A percentile compares a stretch with the other conserved stretches of the same genome.
Conservation (phyloP, 1,140 invertebrate species). For the Drosophila punjabiensis region DNA sequence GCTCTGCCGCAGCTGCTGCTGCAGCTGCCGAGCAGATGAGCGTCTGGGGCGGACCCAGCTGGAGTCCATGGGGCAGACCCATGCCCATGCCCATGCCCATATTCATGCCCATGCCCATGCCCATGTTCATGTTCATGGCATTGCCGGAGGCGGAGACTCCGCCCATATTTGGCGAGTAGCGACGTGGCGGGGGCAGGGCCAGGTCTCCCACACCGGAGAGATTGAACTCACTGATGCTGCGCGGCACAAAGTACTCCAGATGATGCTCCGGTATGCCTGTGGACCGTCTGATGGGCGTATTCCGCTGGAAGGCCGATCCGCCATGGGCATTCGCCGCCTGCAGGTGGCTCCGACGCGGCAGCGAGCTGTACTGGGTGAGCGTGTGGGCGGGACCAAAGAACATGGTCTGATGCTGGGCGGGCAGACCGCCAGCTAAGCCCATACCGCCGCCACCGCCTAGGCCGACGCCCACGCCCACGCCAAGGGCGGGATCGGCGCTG, state of each 20-base stretch:
- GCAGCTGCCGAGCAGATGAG: slow-evolving; percentile 69
- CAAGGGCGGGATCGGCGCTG: slow-evolving; percentile 54
- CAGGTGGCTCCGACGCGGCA: slow-evolving; percentile 77
- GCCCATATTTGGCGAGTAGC: slow-evolving; percentile 76
- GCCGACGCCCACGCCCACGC: slow-evolving; percentile 6
- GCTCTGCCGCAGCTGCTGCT: slow-evolving; percentile 63
- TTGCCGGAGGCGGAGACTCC: slow-evolving; percentile 35
- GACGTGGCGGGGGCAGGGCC: slow-evolving; percentile 86
- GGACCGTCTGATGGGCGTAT: slow-evolving; percentile 88
- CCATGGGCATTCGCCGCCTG: slow-evolving; percentile 18
- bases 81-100: slow-evolving; percentile 53
- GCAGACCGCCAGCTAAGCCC: slow-evolving; percentile 8
- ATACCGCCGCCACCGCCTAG: background rate
- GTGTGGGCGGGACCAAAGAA: slow-evolving; percentile 81
- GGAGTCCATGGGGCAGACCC: slow-evolving; percentile 76
- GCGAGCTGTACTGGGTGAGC: slow-evolving; percentile 78
- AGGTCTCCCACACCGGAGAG: slow-evolving; percentile 88
- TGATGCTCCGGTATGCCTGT: slow-evolving; percentile 88
- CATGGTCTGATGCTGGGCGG: slow-evolving; percentile 81
- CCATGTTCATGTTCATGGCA: slow-evolving; percentile 44
- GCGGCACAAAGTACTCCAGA: slow-evolving; percentile 93
- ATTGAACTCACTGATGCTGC: slow-evolving; percentile 93
- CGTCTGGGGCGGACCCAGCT: slow-evolving; percentile 75
- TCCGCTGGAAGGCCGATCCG: slow-evolving; percentile 87
- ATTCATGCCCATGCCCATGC: slow-evolving; percentile 46